These are phyloP conservation scores for Colaptes auratus DNA, from an alignment of 2,113 vertebrate genomes.

Conservation along the genomic window DNA sequence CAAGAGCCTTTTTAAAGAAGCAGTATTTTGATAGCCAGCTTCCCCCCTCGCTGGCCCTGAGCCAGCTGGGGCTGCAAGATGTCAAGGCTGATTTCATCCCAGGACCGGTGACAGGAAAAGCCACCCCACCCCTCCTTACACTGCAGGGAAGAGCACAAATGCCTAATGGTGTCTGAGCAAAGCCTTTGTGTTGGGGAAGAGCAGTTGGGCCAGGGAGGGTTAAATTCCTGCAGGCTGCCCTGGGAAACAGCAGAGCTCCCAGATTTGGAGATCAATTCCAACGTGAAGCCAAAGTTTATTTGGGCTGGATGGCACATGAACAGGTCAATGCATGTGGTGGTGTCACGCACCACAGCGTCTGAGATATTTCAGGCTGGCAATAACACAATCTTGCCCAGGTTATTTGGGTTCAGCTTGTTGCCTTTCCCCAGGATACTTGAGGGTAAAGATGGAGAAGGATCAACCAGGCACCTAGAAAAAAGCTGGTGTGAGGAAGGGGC, in stretches of 20 bases:
- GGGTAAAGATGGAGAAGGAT: accelerated
- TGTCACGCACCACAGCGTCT: neutral
- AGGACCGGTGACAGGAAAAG: accelerated
- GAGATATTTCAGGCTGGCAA: neutral
- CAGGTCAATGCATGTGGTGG: neutral
- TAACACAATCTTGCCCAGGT: neutral
- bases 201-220: neutral
- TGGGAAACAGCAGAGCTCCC: neutral
- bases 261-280: neutral
- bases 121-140: neutral
- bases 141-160: accelerated
- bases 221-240: constrained; percentile 16
- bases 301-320: neutral
- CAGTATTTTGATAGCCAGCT: neutral
- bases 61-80: neutral
- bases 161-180: accelerated
- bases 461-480: neutral
- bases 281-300: constrained; percentile 26
- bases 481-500: neutral
- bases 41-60: neutral
- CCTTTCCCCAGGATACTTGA: neutral
- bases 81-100: neutral
- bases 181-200: neutral
- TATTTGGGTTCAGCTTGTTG: neutral
- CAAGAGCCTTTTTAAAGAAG: constrained; percentile 57